Evolutionary conservation across 2,888 invertebrate species (phyloP), one percentile per base, ranked within the genome.

Genomic region (Andrena minutula): DNA sequence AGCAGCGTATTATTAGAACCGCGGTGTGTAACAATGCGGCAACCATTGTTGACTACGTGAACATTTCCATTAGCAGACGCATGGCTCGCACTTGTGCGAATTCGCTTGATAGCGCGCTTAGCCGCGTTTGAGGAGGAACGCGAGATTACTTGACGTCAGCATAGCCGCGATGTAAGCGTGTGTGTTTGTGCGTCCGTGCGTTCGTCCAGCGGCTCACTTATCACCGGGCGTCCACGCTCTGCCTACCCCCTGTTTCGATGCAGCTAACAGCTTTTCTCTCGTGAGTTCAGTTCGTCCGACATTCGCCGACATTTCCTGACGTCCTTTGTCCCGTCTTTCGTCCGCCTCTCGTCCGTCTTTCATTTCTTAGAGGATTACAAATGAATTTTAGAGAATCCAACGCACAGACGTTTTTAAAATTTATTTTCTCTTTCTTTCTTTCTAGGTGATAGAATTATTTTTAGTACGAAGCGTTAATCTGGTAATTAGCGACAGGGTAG

Each of bases 401-500:
- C 7, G 6, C 2, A 51, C 23, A n/a, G n/a, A n/a, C 4, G 1
- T 10, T 47, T 10, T 20, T 10, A 47, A 47, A 51, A 26, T n/a
- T 30, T 26, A 30, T 12, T 69, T 8, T 74, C n/a, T 23, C 5
- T 47, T 79, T 82, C 53, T 72, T 75, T 81, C 64, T 71, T 82
- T 85, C 4, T 95, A 96, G 96, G 94, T 93, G 73, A 94, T 96
- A 86, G 96, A 96, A 91, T 94, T 95, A 83, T 96, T 96, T 93
- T 94, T 96, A 85, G 95, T 95, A 53, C 94, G 95, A 70, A 95
- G 95, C 68, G 96, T 96, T 86, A 95, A 95, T 60, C 95, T 96
- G 93, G 95, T 96, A 88, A 94, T 96, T 83, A 95, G 95, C 86
- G 95, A 95, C 89, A 91, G 93, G 83, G 89, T 90, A 74, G 90